Conservation (phyloP, 2,888 invertebrate species). For the Drosophila falleni region DNA sequence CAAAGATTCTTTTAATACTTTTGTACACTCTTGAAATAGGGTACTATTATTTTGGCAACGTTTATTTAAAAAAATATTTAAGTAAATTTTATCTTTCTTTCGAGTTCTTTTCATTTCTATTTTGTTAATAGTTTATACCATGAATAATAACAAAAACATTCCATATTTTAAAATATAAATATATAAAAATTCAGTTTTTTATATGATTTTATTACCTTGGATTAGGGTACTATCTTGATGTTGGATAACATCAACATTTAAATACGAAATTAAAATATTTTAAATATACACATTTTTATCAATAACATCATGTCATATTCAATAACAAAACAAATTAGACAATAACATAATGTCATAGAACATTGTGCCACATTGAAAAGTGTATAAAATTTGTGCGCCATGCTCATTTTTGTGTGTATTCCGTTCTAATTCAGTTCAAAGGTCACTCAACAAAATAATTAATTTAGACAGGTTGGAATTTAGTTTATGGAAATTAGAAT, state of each 20-base stretch:
- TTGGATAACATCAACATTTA: neutral
- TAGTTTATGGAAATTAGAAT: slow-evolving; percentile 1
- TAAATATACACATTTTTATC: neutral
- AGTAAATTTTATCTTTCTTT: neutral
- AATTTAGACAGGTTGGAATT: slow-evolving; percentile 9
- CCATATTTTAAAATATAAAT: no score
- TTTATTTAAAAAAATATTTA: no score
- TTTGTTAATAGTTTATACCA: no score
- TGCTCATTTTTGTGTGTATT: slow-evolving; percentile 2
- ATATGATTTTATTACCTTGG: neutral
- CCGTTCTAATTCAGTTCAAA: slow-evolving; percentile 13
- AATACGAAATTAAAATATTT: neutral
- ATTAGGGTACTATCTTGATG: neutral
- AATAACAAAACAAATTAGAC: no score
- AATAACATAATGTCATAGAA: no score
- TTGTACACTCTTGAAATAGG: neutral
- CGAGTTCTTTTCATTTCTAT: no score
- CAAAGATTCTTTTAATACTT: no score
- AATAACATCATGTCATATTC: no score
- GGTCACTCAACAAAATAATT: slow-evolving; percentile 2
- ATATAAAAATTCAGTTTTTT: no score
- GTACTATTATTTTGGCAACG: neutral
- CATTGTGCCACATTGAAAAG: neutral
- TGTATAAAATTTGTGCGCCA: neutral
- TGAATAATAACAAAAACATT: no score